Base-by-base conservation (phyloP, 2,888 invertebrate genomes). In the Dysmachus trigonus region DNA sequence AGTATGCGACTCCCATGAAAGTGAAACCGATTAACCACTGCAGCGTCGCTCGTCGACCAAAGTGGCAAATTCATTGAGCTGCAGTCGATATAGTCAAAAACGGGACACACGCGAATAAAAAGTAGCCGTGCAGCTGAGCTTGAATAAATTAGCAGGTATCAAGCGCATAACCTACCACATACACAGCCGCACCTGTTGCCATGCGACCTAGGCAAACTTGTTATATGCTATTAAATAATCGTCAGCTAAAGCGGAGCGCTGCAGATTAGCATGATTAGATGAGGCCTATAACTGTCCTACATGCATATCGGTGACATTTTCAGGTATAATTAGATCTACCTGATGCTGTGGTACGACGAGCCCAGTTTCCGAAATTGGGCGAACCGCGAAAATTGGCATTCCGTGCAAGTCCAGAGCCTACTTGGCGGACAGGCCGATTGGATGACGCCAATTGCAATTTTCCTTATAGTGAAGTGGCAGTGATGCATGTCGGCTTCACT, bases 401-500 rank as follows among this genome's bases (percentile, higher is more conserved):
- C 77, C 15, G n/a, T 31, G n/a, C 47, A 2, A 18, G 10, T 76
- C 15, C 15, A 41, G 13, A 27, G 7, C 47, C 38, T n/a, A 30
- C 30, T 13, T 27, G 27, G 27, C 27, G 27, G 62, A 8, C 2
- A 62, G 27, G 62, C 62, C 62, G 22, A 27, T 27, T n/a, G 22
- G 18, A 62, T 62, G 62, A 8, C 62, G 62, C 27, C 22, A 62
- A 18, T 41, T 62, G 62, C 27, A 27, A 18, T 62, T 22, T 62
- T 62, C 62, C 27, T 41, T 41, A 10, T 62, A 27, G 62, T 22
- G 22, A 62, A 27, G 62, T 10, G 62, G 71, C 83, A 47, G 83
- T 38, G 83, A 41, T 83, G 83, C 83, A 83, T 83, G 31, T 83
- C 83, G 83, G 72, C 71, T 71, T 41, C 22, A 22, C 47, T 38